Evolutionary conservation across 2,888 invertebrate genomes (phyloP).

Genomic region (Frankliniella fusca): DNA sequence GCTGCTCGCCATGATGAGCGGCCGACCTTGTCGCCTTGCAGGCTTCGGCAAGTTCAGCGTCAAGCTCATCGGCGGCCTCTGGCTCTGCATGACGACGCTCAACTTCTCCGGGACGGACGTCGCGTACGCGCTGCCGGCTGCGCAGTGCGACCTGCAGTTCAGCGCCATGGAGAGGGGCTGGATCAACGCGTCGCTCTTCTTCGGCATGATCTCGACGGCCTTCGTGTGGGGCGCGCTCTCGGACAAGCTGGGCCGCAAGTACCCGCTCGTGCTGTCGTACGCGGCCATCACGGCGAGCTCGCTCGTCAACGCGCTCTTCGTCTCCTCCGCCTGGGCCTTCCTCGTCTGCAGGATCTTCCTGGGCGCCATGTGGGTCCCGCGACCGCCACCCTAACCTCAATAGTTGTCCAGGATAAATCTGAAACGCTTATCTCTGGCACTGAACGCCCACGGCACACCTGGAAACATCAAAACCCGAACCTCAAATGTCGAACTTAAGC

Average conservation of each 20-base stretch:
- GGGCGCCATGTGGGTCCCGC: background rate
- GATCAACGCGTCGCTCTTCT: background rate
- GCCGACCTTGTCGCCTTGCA: background rate
- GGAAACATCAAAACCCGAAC: too few species aligned
- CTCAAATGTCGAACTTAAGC: too few species aligned
- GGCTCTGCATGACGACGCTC: background rate
- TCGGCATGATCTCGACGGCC: background rate
- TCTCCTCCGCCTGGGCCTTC: background rate
- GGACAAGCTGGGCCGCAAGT: constrained; percentile 2
- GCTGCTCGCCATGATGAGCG: too few species aligned
- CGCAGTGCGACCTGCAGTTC: background rate
- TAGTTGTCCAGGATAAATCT: too few species aligned
- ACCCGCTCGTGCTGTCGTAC: background rate
- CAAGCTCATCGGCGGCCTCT: background rate
- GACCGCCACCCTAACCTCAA: too few species aligned
- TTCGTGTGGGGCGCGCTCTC: constrained; percentile 18
- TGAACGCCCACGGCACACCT: too few species aligned
- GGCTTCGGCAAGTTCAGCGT: background rate
- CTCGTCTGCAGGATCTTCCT: background rate
- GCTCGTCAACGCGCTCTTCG: background rate
- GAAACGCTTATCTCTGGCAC: too few species aligned
- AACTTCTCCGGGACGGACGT: background rate
- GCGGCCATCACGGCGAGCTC: background rate
- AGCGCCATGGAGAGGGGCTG: background rate
- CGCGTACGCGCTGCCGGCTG: background rate